Conservation (phyloP, 2,888 invertebrate genomes). For the Beris chalybata region DNA sequence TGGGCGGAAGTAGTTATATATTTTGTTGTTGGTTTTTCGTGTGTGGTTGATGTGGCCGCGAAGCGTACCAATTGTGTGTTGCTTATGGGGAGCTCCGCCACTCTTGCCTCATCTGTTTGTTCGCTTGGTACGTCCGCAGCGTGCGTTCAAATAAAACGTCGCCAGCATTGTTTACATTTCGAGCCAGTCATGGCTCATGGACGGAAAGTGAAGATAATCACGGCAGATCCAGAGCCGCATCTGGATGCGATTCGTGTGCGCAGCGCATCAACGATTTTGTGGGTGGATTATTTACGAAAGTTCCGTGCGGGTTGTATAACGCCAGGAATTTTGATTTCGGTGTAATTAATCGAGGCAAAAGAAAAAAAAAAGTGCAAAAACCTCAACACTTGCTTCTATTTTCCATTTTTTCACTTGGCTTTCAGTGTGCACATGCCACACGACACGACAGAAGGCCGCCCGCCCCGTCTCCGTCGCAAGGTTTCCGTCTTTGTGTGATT, state of each 20-base stretch:
- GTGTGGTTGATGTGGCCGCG: conserved; percentile 8
- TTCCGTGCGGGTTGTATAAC: neutral
- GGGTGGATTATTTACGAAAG: neutral
- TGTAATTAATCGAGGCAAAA: neutral
- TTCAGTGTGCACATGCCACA: neutral
- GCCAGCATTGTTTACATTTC: conserved; percentile 27
- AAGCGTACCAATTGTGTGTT: neutral
- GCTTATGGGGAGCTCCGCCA: neutral
- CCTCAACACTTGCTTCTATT: neutral
- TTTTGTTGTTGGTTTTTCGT: conserved; percentile 25
- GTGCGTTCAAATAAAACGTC: neutral
- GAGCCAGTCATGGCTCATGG: neutral
- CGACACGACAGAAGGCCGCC: neutral
- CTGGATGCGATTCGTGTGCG: neutral
- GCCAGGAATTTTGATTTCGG: conserved; percentile 1
- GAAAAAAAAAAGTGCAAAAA: neutral
- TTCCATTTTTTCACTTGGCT: neutral
- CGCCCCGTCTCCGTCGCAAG: too few species aligned
- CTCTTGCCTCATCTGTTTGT: conserved; percentile 7
- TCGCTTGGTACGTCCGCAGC: too few species aligned
- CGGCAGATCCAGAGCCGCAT: conserved; percentile 3
- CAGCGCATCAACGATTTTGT: neutral
- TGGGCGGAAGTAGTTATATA: conserved; percentile 34
- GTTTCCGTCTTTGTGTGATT: too few species aligned
- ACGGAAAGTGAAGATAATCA: conserved; percentile 18